phyloP scores from a whole-genome alignment of 2,797 vertebrate genomes.

The Tachyglossus aculeatus region DNA sequence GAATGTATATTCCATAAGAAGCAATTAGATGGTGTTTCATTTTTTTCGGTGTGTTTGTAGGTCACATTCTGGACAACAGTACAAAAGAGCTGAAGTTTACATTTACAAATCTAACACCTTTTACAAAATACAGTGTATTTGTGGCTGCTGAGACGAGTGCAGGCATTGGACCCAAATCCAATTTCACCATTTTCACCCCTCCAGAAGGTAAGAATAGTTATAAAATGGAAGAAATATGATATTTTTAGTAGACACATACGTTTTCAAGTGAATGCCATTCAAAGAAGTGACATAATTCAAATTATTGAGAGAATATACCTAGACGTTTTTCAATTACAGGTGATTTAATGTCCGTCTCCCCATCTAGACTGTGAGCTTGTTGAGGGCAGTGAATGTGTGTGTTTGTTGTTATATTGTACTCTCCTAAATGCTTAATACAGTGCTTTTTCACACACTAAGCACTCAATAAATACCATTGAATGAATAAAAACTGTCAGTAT shows the following conservation, averaged over 20 bases:
- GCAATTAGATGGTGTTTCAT: background rate
- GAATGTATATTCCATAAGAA: background rate
- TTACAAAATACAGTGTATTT: conserved; percentile 80
- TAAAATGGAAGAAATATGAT: background rate
- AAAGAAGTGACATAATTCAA: background rate
- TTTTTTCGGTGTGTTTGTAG: conserved; percentile 66
- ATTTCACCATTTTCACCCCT: conserved; percentile 80
- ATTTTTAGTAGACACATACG: background rate
- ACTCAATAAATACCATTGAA: too few relatives aligned
- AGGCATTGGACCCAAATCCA: conserved; percentile 84
- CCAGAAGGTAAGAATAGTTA: conserved; percentile 81
- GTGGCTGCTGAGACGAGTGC: conserved; percentile 87
- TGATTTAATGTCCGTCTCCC: too few relatives aligned
- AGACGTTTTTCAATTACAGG: background rate
- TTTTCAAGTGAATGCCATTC: too few relatives aligned
- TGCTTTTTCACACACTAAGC: too few relatives aligned
- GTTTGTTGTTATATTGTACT: too few relatives aligned
- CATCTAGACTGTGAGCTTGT: too few relatives aligned
- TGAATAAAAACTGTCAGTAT: background rate
- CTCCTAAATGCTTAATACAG: too few relatives aligned
- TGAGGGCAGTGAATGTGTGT: too few relatives aligned
- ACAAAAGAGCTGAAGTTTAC: conserved; percentile 85
- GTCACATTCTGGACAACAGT: conserved; percentile 86
- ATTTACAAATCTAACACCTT: conserved; percentile 85
- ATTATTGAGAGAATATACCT: background rate